These are phyloP conservation scores for Drosophila paulistorum DNA, from an alignment of 1,140 invertebrate species.

Conservation along the genomic window DNA sequence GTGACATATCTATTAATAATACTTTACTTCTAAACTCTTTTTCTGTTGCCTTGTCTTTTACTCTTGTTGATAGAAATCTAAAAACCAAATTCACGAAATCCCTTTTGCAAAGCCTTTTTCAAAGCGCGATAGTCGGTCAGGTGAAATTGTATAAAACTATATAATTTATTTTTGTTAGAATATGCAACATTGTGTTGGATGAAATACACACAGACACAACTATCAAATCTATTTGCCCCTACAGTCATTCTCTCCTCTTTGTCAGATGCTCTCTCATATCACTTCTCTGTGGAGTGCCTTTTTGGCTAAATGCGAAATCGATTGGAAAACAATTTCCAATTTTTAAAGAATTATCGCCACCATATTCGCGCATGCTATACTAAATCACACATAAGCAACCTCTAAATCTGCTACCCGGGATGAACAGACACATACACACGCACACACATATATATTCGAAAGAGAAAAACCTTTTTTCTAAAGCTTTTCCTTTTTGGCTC, in stretches of 20 bases:
- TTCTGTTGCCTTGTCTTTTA: background rate
- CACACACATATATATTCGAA: slow-evolving; percentile 16
- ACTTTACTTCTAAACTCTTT: background rate
- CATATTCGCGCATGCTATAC: slow-evolving; percentile 82
- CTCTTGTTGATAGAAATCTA: too few species aligned
- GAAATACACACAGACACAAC: slow-evolving; percentile 38
- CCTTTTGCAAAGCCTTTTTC: slow-evolving; percentile 68
- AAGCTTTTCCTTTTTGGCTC: slow-evolving; percentile 73
- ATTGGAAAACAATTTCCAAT: slow-evolving; percentile 83
- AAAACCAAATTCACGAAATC: slow-evolving; percentile 72
- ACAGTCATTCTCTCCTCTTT: background rate
- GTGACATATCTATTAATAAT: slow-evolving; percentile 20
- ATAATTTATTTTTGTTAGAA: slow-evolving; percentile 43
- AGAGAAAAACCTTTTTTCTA: slow-evolving; percentile 58
- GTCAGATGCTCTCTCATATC: slow-evolving; percentile 2
- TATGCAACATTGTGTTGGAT: slow-evolving; percentile 40
- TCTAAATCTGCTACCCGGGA: slow-evolving; percentile 81
- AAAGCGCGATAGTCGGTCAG: slow-evolving; percentile 63
- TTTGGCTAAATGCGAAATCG: slow-evolving; percentile 83
- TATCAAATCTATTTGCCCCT: slow-evolving; percentile 30
- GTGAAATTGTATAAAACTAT: slow-evolving; percentile 24
- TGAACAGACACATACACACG: slow-evolving; percentile 27
- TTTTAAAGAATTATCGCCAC: slow-evolving; percentile 83
- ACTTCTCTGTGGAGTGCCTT: slow-evolving; percentile 59
- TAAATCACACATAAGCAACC: slow-evolving; percentile 83